Conservation (phyloP, 2,797 vertebrate species). For the Esox masquinongy region DNA sequence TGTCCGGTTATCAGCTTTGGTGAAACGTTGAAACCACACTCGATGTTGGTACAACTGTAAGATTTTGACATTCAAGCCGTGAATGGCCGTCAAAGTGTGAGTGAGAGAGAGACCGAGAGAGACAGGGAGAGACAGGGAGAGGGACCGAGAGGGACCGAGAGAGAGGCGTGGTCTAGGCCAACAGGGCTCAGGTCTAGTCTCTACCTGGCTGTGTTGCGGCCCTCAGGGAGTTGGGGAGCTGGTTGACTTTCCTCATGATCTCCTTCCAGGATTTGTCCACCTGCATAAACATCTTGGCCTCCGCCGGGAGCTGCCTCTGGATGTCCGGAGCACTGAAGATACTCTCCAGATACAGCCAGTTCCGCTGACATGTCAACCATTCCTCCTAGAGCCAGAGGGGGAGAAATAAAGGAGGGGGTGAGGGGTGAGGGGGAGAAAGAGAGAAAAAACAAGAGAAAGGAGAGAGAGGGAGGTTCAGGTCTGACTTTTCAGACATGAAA, state of each 20-base stretch:
- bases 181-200: neutral
- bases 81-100: neutral
- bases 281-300: slow-evolving; percentile 85
- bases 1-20: too few species aligned
- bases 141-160: too few species aligned
- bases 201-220: slow-evolving; percentile 79
- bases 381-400: slow-evolving; percentile 72
- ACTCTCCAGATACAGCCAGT: slow-evolving; percentile 86
- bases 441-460: too few species aligned
- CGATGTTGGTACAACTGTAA: too few species aligned
- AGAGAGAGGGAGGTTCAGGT: neutral
- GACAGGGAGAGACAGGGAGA: too few species aligned
- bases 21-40: too few species aligned
- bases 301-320: slow-evolving; percentile 79
- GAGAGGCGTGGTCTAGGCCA: too few species aligned
- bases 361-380: slow-evolving; percentile 84
- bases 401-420: too few species aligned
- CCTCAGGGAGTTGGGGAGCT: slow-evolving; percentile 77
- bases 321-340: slow-evolving; percentile 86
- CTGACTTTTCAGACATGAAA: neutral
- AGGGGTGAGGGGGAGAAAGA: neutral
- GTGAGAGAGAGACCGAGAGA: neutral
- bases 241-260: slow-evolving; percentile 81
- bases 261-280: slow-evolving; percentile 88
- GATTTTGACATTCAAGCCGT: too few species aligned